These are phyloP conservation scores for Cephus pulcher DNA, from an alignment of 2,888 invertebrate genomes.

Conservation along the genomic window DNA sequence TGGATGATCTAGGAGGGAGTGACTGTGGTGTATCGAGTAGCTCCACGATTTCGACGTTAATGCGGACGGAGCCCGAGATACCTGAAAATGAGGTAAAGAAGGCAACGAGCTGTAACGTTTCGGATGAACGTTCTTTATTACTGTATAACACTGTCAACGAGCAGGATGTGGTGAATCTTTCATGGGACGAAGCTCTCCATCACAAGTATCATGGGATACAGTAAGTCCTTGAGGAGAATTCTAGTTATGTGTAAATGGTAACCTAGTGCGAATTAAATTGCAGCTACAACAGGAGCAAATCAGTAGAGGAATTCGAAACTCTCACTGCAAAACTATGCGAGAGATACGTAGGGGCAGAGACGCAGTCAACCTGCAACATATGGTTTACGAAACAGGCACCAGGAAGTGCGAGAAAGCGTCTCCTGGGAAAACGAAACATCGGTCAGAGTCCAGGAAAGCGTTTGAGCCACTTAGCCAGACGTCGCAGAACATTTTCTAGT, in stretches of 20 bases:
- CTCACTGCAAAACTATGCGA: constrained; percentile 76
- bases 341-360: constrained; percentile 81
- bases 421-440: constrained; percentile 70
- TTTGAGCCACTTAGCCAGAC: constrained; percentile 80
- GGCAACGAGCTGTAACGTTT: neutral
- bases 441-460: constrained; percentile 80
- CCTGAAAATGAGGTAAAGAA: constrained; percentile 10
- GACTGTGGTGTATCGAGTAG: constrained; percentile 29
- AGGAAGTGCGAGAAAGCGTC: constrained; percentile 74
- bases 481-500: constrained; percentile 82
- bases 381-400: constrained; percentile 72
- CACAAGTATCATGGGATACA: constrained; percentile 78
- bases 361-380: constrained; percentile 75
- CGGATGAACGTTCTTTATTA: constrained; percentile 48
- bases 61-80: constrained; percentile 20
- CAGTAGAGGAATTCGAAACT: constrained; percentile 78
- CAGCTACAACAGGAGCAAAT: constrained; percentile 78
- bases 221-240: constrained; percentile 68
- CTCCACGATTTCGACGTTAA: constrained; percentile 24
- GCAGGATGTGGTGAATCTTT: constrained; percentile 62
- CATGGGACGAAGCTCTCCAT: constrained; percentile 74
- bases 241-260: neutral
- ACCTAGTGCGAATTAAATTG: constrained; percentile 43
- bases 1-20: neutral
- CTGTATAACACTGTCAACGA: constrained; percentile 51